Evolutionary conservation across 2,797 vertebrate species (phyloP).

Genomic region (Hylomyscus alleni): DNA sequence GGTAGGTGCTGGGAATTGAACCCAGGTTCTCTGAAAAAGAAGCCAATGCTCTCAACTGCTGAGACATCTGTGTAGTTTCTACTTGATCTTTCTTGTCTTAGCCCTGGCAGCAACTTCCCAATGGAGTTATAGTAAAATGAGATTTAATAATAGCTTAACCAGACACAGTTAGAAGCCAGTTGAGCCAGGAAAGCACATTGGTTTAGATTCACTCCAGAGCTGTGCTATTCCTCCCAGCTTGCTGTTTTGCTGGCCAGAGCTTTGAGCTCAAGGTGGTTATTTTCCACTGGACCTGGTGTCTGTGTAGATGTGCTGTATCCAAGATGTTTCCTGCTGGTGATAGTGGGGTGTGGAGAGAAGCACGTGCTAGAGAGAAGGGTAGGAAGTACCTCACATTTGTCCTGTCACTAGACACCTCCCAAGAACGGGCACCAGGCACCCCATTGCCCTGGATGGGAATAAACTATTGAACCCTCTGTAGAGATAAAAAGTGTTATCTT

Average conservation of each 20-base stretch:
- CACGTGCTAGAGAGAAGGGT: not conserved
- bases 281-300: not conserved
- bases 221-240: not conserved
- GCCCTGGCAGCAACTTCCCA: not conserved
- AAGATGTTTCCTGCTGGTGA: slow-evolving; percentile 10
- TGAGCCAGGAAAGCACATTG: not conserved
- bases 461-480: slow-evolving; percentile 81
- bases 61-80: not conserved
- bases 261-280: not conserved
- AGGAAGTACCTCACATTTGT: slow-evolving; percentile 66
- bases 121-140: not conserved
- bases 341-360: not conserved
- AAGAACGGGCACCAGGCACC: slow-evolving; percentile 74
- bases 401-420: slow-evolving; percentile 71
- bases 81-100: not conserved
- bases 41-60: not conserved
- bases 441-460: slow-evolving; percentile 64
- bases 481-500: slow-evolving; percentile 83
- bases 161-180: not conserved
- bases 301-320: not conserved
- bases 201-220: not conserved
- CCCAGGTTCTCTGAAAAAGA: not conserved
- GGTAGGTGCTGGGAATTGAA: not conserved
- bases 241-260: not conserved
- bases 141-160: not conserved